Evolutionary conservation across 2,797 vertebrate species (phyloP), one percentile per base, ranked within the genome.

Genomic region (Takifugu ocellatus): DNA sequence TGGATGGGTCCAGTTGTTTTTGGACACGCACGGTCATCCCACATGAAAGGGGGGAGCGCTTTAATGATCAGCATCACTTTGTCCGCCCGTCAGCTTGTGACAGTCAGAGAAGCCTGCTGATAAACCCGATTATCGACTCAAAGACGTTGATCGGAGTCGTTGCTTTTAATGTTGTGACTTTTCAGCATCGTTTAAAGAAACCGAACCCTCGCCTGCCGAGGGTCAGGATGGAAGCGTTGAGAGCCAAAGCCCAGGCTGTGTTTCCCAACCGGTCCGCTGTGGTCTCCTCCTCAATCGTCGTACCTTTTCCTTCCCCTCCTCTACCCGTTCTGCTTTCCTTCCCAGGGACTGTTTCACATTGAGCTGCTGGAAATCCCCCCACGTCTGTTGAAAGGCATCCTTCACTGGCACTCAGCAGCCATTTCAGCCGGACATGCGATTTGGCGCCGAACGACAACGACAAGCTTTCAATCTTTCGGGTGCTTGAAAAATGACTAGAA

Each of bases 331-430:
- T 7, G 17, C 60, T 72, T 70, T 52, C 59, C 74, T 62, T 83
- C 70, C 58, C 70, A 74, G 83, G 71, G 73, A 78, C 83, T 73
- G 66, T 75, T 81, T 71, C 74, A 82, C 74, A 68, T 82, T 55
- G 3, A 78, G 58, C 70, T 66, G 61, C 70, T 86, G 86, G 85
- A 89, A 84, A 86, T 70, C 78, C 84, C 84, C 49, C n/a, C 82
- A 44, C 65, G 68, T 75, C 61, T 66, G 78, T 71, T 85, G 84
- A 89, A 81, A 84, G 82, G 75, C 78, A 84, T 84, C 84, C 71
- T 72, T 87, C 71, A 74, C 72, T 80, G 75, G 64, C 72, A 76
- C 75, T 85, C 78, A 74, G 76, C 75, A 75, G 74, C 78, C 72
- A 67, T 84, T 84, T 84, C 66, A 81, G 68, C 69, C 69, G 56